Evolutionary conservation across 2,888 invertebrate genomes (phyloP).

Genomic region (Alsophila aescularia): DNA sequence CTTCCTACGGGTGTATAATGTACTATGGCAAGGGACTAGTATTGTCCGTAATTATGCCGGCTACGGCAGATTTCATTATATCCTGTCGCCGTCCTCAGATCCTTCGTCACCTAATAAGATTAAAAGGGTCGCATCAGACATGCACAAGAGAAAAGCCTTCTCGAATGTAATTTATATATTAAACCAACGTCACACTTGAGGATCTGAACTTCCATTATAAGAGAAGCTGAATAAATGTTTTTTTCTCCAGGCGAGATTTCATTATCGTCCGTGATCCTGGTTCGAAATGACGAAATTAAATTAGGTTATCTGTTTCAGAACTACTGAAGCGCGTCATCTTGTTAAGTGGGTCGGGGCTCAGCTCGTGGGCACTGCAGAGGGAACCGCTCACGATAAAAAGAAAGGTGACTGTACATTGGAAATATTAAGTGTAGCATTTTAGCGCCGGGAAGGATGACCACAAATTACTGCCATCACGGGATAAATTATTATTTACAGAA

Average conservation of each 20-base stretch:
- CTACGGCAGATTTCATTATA: constrained; percentile 68
- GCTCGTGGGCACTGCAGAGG: constrained; percentile 95
- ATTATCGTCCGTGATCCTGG: constrained; percentile 59
- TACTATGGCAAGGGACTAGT: constrained; percentile 42
- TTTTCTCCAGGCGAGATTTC: constrained; percentile 55
- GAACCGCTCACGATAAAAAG: constrained; percentile 92
- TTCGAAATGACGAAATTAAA: constrained; percentile 70
- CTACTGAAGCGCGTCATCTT: constrained; percentile 94
- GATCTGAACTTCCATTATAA: constrained; percentile 41
- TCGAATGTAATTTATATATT: constrained; percentile 54
- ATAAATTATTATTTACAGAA: constrained; percentile 22
- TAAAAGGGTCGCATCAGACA: constrained; percentile 64
- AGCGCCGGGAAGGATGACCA: constrained; percentile 1
- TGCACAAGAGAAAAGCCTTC: constrained; percentile 54
- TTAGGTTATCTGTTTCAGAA: constrained; percentile 87
- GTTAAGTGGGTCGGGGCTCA: constrained; percentile 95
- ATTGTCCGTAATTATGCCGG: constrained; percentile 69
- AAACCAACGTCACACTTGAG: constrained; percentile 48
- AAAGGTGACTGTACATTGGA: constrained; percentile 65
- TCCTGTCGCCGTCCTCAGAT: constrained; percentile 61
- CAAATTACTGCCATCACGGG: constrained; percentile 18
- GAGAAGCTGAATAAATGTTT: constrained; percentile 49
- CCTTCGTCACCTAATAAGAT: constrained; percentile 68
- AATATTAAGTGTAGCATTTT: constrained; percentile 38
- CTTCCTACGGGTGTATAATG: not conserved